phyloP scores from a whole-genome alignment of 2,113 vertebrate genomes.

The Xenus cinereus region DNA sequence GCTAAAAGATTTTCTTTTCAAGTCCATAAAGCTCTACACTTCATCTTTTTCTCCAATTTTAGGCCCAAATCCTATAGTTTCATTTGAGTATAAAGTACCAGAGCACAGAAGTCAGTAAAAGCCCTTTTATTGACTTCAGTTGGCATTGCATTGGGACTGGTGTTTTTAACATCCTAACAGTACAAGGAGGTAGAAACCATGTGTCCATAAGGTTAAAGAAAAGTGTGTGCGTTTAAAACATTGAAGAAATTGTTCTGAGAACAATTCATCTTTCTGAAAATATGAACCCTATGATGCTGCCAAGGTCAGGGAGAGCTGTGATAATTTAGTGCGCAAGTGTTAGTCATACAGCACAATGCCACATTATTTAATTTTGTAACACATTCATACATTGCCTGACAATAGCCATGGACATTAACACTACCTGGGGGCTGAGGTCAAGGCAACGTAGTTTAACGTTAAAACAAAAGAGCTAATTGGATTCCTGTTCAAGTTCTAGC shows the following conservation, averaged over 20 bases:
- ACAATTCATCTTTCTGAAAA: conserved; percentile 69
- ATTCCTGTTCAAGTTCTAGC: conserved; percentile 51
- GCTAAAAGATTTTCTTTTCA: neutral
- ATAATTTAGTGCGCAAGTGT: conserved; percentile 64
- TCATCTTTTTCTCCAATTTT: neutral
- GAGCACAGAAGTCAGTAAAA: conserved; percentile 13
- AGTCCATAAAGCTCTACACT: neutral
- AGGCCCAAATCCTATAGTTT: neutral
- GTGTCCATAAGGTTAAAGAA: conserved; percentile 41
- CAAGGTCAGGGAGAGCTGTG: conserved; percentile 70
- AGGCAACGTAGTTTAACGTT: neutral
- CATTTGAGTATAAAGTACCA: neutral
- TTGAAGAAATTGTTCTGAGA: conserved; percentile 58
- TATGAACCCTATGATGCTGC: conserved; percentile 65
- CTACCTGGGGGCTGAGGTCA: conserved; percentile 62
- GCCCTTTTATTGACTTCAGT: conserved; percentile 26
- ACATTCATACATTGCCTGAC: conserved; percentile 58
- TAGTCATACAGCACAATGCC: conserved; percentile 59
- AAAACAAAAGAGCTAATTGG: conserved; percentile 64
- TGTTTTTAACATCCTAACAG: conserved; percentile 30
- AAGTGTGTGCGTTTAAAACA: conserved; percentile 57
- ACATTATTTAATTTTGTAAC: conserved; percentile 67
- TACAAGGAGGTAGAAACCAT: neutral
- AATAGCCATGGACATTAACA: conserved; percentile 39
- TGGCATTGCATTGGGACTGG: neutral